These are phyloP conservation scores for Perccottus glenii DNA, from an alignment of 2,113 vertebrate species.

Conservation along the genomic window DNA sequence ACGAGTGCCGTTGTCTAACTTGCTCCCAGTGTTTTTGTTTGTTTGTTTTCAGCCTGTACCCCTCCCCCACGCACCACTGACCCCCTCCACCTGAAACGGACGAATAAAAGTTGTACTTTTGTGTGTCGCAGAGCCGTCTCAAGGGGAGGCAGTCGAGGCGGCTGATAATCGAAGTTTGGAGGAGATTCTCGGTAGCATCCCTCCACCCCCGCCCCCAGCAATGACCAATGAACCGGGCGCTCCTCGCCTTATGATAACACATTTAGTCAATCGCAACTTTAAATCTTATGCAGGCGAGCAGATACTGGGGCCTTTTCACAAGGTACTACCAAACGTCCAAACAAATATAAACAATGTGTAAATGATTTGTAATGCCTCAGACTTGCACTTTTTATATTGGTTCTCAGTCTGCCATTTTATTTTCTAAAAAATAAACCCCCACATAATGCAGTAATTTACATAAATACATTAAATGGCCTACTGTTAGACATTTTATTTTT, in stretches of 20 bases:
- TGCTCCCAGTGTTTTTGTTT: slow-evolving; percentile 67
- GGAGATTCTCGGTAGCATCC: slow-evolving; percentile 95
- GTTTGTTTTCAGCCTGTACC: slow-evolving; percentile 64
- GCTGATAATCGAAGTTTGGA: slow-evolving; percentile 91
- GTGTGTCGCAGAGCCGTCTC: slow-evolving; percentile 76
- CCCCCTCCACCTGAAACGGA: slow-evolving; percentile 69
- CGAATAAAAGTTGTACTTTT: slow-evolving; percentile 69
- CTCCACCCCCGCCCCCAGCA: slow-evolving; percentile 95
- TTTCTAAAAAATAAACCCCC: background rate
- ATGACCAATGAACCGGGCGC: slow-evolving; percentile 98
- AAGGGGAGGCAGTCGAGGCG: slow-evolving; percentile 77
- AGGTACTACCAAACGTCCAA: slow-evolving; percentile 81
- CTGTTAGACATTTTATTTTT: no score
- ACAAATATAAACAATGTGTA: slow-evolving; percentile 20
- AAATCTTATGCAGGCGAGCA: slow-evolving; percentile 95
- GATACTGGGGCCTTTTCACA: slow-evolving; percentile 96
- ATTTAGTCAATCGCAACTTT: slow-evolving; percentile 98
- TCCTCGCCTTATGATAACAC: slow-evolving; percentile 98
- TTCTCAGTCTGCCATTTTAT: slow-evolving; percentile 1
- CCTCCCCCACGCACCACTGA: slow-evolving; percentile 63
- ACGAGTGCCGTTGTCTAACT: slow-evolving; percentile 51
- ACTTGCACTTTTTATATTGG: slow-evolving; percentile 23
- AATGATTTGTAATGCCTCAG: slow-evolving; percentile 22
- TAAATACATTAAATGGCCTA: no score
- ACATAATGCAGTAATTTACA: no score